Evolutionary conservation across 2,113 vertebrate species (phyloP), one percentile per base, ranked within the genome.

Genomic region (Reinhardtius hippoglossoides): DNA sequence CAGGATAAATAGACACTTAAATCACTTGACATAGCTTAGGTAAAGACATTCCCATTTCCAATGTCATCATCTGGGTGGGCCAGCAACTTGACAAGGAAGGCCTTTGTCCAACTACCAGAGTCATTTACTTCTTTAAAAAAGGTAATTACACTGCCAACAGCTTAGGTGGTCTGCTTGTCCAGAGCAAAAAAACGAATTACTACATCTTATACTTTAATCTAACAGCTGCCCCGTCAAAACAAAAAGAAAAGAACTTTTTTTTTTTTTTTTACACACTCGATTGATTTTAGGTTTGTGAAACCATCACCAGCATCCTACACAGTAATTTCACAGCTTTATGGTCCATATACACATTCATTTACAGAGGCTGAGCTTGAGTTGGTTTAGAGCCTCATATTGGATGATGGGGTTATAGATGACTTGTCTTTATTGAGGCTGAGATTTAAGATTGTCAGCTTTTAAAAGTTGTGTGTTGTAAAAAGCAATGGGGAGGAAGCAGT

Each of bases 1-100:
- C 20, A 56, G 40, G 69, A 86, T 84, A 81, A 87, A 89, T 63
- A 74, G 75, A 69, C 58, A 72, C 77, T 89, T 85, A 44, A 89
- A 83, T 79, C 85, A 71, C 88, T 90, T 73, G 71, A 82, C 81
- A 82, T 82, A 74, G 69, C 76, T 90, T 82, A 71, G 61, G 24
- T 60, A 82, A 81, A 77, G 46, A 63, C 71, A 42, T 71, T 80
- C 40, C 70, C 37, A 56, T 84, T 85, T 73, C 66, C 54, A 68
- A 73, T 37, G 71, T 67, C 68, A 67, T 84, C 80, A 77, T 80
- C 58, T 74, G 83, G 70, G 81, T 88, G 75, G 83, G 69, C 70
- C 55, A 12, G 65, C 72, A 55, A 68, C 55, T 78, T 55, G 15
- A 80, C 76, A 88, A 86, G 66, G 81, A 81, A 74, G 44, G 67